phyloP scores from a whole-genome alignment of 2,888 invertebrate genomes.

The Abscondita cerata region DNA sequence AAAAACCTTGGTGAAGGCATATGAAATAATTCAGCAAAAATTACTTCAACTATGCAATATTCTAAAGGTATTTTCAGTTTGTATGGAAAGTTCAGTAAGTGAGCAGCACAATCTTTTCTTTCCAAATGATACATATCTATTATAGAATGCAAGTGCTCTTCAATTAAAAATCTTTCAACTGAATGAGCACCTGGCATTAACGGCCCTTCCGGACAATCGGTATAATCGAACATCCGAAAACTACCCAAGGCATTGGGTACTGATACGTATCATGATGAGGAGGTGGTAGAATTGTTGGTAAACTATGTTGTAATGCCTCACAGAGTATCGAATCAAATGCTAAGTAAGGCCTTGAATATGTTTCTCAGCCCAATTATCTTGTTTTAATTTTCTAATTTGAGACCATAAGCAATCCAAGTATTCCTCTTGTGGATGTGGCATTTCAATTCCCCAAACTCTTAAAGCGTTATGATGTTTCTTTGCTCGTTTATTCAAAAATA shows the following conservation, averaged over 20 bases:
- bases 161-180: conserved; percentile 96
- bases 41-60: conserved; percentile 97
- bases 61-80: conserved; percentile 95
- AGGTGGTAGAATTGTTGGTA: conserved; percentile 90
- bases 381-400: conserved; percentile 87
- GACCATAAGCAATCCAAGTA: conserved; percentile 95
- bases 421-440: conserved; percentile 95
- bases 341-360: conserved; percentile 94
- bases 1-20: conserved; percentile 88
- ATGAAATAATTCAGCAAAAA: conserved; percentile 93
- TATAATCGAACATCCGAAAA: conserved; percentile 99
- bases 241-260: conserved; percentile 94
- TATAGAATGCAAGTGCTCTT: conserved; percentile 95
- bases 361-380: conserved; percentile 97
- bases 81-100: conserved; percentile 89
- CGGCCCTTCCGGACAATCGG: conserved; percentile 94
- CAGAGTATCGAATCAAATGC: conserved; percentile 95
- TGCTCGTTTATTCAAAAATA: conserved; percentile 89
- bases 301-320: conserved; percentile 94
- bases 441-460: conserved; percentile 93
- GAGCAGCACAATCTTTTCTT: conserved; percentile 94
- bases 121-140: conserved; percentile 87
- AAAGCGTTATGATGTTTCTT: conserved; percentile 94
- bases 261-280: conserved; percentile 88
- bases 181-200: conserved; percentile 95